Conservation (phyloP, 1,140 invertebrate species). For the Zaprionus africanus region DNA sequence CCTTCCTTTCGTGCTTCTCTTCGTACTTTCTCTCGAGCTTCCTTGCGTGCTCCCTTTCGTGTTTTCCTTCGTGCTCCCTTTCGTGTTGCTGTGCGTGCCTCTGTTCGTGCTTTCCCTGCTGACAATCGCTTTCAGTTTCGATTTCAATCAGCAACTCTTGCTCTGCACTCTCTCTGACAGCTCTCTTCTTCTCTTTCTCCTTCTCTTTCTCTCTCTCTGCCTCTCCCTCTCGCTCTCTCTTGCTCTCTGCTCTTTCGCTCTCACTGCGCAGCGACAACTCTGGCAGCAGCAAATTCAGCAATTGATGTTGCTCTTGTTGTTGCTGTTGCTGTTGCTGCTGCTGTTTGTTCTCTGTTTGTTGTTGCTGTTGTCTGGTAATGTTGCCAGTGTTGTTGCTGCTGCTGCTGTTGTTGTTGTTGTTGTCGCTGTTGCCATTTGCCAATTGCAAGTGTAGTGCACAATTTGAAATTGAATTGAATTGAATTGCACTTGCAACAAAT, state of each 20-base stretch:
- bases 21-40: conserved; percentile 1
- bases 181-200: background rate
- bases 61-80: background rate
- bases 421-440: conserved; percentile 52
- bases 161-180: conserved; percentile 27
- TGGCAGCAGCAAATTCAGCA: conserved; percentile 49
- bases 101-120: conserved; percentile 13
- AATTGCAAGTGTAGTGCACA: conserved; percentile 38
- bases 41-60: background rate
- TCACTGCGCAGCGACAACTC: conserved; percentile 57
- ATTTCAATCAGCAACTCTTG: conserved; percentile 69
- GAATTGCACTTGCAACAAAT: conserved; percentile 65
- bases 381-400: conserved; percentile 46
- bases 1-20: background rate
- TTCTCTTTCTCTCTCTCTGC: background rate
- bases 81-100: background rate
- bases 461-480: conserved; percentile 61
- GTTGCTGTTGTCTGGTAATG: conserved; percentile 5
- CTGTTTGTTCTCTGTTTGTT: conserved; percentile 26
- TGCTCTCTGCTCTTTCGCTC: conserved; percentile 14
- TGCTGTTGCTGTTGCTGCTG: conserved; percentile 20
- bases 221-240: too few species aligned
- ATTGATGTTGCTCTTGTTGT: conserved; percentile 14
- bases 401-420: conserved; percentile 32
- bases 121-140: conserved; percentile 65